phyloP scores from a whole-genome alignment of 2,797 vertebrate genomes.

The Anas georgica region DNA sequence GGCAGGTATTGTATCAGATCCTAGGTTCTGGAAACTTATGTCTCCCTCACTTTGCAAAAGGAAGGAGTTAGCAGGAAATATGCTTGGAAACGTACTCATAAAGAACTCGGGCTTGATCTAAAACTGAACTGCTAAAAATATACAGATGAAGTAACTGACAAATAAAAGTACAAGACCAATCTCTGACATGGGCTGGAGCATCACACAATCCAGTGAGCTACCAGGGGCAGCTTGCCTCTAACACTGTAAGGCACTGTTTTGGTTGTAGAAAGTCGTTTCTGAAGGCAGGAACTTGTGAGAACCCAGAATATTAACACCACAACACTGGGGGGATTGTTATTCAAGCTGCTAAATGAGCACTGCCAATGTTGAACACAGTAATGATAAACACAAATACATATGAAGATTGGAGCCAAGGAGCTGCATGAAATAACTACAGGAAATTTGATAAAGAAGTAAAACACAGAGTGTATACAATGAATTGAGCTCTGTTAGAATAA shows the following conservation, averaged over 20 bases:
- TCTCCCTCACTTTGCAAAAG: background rate
- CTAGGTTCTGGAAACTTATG: background rate
- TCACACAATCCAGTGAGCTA: background rate
- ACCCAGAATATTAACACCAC: background rate
- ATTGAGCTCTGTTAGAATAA: background rate
- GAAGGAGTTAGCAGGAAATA: background rate
- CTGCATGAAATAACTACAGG: conserved; percentile 11
- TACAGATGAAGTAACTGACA: background rate
- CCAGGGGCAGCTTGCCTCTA: background rate
- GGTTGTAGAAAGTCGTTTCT: background rate
- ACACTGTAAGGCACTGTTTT: background rate
- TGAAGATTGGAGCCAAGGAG: background rate
- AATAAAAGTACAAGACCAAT: background rate
- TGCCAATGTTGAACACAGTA: background rate
- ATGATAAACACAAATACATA: background rate
- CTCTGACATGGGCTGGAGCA: background rate
- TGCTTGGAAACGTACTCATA: background rate
- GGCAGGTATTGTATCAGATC: background rate
- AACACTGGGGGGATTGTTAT: background rate
- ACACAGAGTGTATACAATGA: background rate
- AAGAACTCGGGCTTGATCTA: background rate
- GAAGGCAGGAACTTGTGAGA: background rate
- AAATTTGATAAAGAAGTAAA: conserved; percentile 33
- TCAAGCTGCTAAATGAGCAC: background rate
- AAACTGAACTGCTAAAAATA: background rate